These are phyloP conservation scores for Halichoeres trimaculatus DNA, from an alignment of 2,113 vertebrate species.

Conservation along the genomic window DNA sequence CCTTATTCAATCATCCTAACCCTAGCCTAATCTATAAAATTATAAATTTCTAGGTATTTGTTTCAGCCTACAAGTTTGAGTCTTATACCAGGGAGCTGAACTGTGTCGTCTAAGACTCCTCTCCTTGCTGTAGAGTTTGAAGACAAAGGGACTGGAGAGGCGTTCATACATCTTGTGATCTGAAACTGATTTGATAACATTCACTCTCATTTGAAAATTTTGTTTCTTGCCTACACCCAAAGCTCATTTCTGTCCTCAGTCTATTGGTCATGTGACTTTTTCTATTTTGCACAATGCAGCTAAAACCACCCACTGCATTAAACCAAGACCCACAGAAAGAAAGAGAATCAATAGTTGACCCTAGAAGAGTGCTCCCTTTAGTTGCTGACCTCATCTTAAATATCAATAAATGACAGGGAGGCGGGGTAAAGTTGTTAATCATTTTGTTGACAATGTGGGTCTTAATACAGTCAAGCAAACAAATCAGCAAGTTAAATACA, in stretches of 20 bases:
- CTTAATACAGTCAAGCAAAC: background rate
- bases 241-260: background rate
- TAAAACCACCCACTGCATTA: conserved; percentile 5
- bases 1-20: too few species aligned
- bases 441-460: conserved; percentile 6
- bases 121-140: background rate
- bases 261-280: background rate
- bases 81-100: too few species aligned
- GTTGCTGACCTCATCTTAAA: conserved; percentile 54
- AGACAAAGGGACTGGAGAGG: background rate
- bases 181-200: background rate
- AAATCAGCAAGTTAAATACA: too few species aligned
- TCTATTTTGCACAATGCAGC: background rate
- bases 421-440: conserved; percentile 28
- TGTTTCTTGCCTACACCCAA: background rate
- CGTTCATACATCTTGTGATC: background rate
- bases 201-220: background rate
- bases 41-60: too few species aligned
- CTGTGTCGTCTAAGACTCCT: too few species aligned
- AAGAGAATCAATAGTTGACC: conserved; percentile 43
- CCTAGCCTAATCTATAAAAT: too few species aligned
- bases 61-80: too few species aligned
- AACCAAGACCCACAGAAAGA: conserved; percentile 4
- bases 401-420: conserved; percentile 27
- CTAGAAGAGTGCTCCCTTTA: conserved; percentile 21